A percentile compares a stretch with the other conserved stretches of the same genome.
phyloP scores from a whole-genome alignment of 2,888 invertebrate genomes.

The Apeira syringaria region DNA sequence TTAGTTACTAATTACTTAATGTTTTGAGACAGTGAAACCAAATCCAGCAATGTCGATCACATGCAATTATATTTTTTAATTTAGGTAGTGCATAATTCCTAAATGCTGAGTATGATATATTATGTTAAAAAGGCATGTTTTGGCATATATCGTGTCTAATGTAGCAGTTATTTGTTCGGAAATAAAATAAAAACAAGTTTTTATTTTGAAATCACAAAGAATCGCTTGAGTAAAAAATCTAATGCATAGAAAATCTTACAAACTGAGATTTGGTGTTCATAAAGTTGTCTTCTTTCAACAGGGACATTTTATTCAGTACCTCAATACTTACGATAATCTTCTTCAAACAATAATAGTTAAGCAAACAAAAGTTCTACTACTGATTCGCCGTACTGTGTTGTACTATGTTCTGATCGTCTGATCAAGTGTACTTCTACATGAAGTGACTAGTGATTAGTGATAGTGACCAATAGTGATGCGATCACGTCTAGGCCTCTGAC shows the following conservation, averaged over 20 bases:
- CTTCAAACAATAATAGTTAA: constrained; percentile 2
- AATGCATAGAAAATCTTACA: no score
- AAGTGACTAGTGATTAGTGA: constrained; percentile 14
- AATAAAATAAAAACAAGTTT: no score
- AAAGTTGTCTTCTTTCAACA: constrained; percentile 4
- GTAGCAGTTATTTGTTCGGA: no score
- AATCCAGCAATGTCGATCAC: no score
- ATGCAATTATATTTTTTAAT: no score
- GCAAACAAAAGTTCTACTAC: background rate
- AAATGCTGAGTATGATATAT: no score
- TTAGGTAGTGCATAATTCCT: no score
- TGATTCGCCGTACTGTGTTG: background rate
- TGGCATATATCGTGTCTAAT: no score
- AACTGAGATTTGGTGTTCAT: background rate
- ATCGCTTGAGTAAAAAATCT: no score
- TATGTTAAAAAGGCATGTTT: no score
- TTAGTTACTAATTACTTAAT: no score
- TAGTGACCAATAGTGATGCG: constrained; percentile 35
- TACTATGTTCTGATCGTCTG: background rate
- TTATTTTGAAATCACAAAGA: constrained; percentile 1
- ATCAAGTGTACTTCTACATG: constrained; percentile 13
- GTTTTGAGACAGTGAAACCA: constrained; percentile 17
- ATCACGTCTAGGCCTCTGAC: constrained; percentile 42
- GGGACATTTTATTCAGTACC: background rate
- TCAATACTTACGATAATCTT: constrained; percentile 6